Evolutionary conservation across 2,797 vertebrate species (phyloP).

Genomic region (Cryptoprocta ferox): DNA sequence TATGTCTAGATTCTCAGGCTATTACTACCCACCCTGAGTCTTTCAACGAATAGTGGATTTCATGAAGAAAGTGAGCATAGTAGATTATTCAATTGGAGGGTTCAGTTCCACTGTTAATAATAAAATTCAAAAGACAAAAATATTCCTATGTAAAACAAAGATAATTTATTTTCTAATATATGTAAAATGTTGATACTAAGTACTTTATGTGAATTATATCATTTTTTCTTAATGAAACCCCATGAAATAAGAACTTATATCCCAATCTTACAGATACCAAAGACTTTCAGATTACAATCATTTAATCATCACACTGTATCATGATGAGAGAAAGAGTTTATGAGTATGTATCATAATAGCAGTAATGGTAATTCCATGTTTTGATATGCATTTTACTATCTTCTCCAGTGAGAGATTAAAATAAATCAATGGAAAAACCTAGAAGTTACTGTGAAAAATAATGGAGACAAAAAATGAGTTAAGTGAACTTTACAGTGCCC

Average conservation of each 20-base stretch:
- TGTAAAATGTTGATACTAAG: neutral
- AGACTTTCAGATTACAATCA: neutral
- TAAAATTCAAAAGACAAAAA: neutral
- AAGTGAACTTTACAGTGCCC: neutral
- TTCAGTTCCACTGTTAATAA: neutral
- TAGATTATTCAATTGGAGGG: neutral
- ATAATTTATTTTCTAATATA: neutral
- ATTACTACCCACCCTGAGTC: neutral
- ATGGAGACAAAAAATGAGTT: neutral
- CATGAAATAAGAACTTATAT: neutral
- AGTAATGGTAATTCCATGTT: neutral
- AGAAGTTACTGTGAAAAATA: neutral
- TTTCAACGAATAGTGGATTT: neutral
- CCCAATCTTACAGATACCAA: neutral
- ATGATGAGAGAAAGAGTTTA: neutral
- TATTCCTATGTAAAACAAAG: neutral
- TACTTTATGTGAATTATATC: neutral
- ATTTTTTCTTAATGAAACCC: neutral
- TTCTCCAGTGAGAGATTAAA: neutral
- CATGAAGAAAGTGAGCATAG: neutral
- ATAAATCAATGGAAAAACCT: neutral
- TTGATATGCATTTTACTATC: neutral
- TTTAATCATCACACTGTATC: neutral
- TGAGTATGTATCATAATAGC: neutral
- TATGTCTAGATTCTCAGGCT: neutral